Evolutionary conservation across 2,888 invertebrate species (phyloP).

Genomic region (Ectemnius cavifrons): DNA sequence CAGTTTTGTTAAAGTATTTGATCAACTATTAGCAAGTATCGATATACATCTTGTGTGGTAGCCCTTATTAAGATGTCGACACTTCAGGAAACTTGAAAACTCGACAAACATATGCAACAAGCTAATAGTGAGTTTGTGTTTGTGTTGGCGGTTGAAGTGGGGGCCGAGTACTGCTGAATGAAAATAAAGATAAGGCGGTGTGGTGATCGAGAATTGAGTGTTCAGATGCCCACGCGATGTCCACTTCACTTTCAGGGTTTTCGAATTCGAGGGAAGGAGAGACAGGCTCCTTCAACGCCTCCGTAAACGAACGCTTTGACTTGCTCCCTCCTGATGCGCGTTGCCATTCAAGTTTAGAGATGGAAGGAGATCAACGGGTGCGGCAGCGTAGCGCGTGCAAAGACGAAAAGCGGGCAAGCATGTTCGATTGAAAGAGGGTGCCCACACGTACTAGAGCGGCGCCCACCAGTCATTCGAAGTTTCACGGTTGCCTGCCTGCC

Average conservation of each 20-base stretch:
- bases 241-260: constrained; percentile 43
- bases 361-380: constrained; percentile 1
- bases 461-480: neutral
- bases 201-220: constrained; percentile 10
- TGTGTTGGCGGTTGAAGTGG: neutral
- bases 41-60: no score
- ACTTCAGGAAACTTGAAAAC: no score
- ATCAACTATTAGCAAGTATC: no score
- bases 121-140: no score
- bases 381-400: constrained; percentile 23
- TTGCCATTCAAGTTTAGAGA: constrained; percentile 16
- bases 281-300: constrained; percentile 12
- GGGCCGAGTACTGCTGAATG: constrained; percentile 31
- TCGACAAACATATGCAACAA: no score
- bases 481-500: neutral
- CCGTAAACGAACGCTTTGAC: neutral
- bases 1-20: no score
- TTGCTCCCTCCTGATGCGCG: constrained; percentile 30
- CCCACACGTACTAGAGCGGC: neutral
- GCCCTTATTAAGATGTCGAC: no score
- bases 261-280: constrained; percentile 24
- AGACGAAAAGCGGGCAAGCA: constrained; percentile 37
- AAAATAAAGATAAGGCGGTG: constrained; percentile 51
- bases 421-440: constrained; percentile 30
- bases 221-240: constrained; percentile 34